phyloP scores from a whole-genome alignment of 2,113 vertebrate species.

The Eleginops maclovinus region DNA sequence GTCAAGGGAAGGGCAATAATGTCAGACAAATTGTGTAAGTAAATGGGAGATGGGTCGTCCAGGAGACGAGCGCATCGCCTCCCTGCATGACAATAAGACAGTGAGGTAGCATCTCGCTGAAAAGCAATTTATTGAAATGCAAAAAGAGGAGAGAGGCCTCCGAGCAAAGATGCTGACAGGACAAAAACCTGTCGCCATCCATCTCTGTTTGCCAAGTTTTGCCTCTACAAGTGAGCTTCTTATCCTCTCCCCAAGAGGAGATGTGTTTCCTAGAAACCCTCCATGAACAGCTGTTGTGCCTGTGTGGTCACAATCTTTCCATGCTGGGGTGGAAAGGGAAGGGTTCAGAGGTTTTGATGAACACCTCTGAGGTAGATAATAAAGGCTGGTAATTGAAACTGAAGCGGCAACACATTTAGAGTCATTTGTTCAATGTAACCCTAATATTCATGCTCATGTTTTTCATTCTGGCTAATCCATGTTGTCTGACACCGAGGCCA shows the following conservation, averaged over 20 bases:
- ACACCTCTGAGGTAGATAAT: constrained; percentile 60
- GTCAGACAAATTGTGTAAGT: constrained; percentile 78
- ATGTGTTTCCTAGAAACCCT: constrained; percentile 56
- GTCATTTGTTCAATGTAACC: constrained; percentile 71
- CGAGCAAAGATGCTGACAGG: constrained; percentile 79
- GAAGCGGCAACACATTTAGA: constrained; percentile 73
- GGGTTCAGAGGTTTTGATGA: constrained; percentile 59
- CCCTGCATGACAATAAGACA: constrained; percentile 79
- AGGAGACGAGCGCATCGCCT: constrained; percentile 52
- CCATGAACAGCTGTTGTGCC: constrained; percentile 51
- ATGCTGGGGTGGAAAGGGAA: constrained; percentile 9
- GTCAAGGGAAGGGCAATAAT: constrained; percentile 77
- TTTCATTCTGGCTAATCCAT: constrained; percentile 74
- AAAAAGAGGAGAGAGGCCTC: constrained; percentile 62
- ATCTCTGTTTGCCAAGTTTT: constrained; percentile 79
- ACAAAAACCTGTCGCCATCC: constrained; percentile 75
- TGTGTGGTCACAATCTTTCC: constrained; percentile 23
- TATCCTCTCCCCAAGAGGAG: constrained; percentile 51
- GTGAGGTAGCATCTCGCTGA: constrained; percentile 64
- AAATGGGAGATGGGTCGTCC: constrained; percentile 65
- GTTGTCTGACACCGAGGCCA: constrained; percentile 74
- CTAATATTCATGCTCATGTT: constrained; percentile 72
- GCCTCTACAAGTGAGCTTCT: constrained; percentile 55
- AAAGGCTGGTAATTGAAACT: constrained; percentile 61
- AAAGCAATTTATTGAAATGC: constrained; percentile 82